These are phyloP conservation scores for Acanthopagrus latus DNA, from an alignment of 2,797 vertebrate genomes.

Conservation along the genomic window DNA sequence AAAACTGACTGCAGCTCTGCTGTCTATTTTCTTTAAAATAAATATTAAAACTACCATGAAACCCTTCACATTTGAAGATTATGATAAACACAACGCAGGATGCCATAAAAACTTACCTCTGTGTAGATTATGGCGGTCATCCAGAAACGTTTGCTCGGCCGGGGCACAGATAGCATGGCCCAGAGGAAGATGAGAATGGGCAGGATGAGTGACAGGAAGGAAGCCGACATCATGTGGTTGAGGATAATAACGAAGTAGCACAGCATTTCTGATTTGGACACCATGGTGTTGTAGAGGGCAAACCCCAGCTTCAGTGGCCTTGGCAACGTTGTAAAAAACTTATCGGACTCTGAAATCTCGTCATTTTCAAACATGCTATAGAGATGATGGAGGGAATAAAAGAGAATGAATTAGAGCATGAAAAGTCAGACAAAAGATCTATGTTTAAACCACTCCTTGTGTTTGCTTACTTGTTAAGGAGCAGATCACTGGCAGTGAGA, in stretches of 20 bases:
- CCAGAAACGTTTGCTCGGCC: conserved; percentile 86
- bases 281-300: conserved; percentile 80
- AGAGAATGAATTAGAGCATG: not conserved
- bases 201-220: conserved; percentile 80
- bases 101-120: conserved; percentile 74
- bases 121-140: conserved; percentile 88
- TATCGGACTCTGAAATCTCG: conserved; percentile 81
- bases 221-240: conserved; percentile 85
- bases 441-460: not conserved
- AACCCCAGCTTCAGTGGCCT: conserved; percentile 79
- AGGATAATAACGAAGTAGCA: conserved; percentile 86
- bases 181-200: conserved; percentile 86
- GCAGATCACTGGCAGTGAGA: conserved; percentile 84
- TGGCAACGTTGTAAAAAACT: conserved; percentile 75
- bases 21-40: not conserved
- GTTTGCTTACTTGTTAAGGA: conserved; percentile 85
- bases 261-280: conserved; percentile 85
- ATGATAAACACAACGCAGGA: not conserved
- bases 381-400: not conserved
- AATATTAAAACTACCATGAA: not conserved
- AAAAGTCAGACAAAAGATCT: not conserved
- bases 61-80: not conserved
- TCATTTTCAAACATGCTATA: conserved; percentile 80
- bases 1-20: not conserved
- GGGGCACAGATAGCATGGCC: conserved; percentile 87